Evolutionary conservation across 2,888 invertebrate genomes (phyloP).

Genomic region (Germaria angustata): DNA sequence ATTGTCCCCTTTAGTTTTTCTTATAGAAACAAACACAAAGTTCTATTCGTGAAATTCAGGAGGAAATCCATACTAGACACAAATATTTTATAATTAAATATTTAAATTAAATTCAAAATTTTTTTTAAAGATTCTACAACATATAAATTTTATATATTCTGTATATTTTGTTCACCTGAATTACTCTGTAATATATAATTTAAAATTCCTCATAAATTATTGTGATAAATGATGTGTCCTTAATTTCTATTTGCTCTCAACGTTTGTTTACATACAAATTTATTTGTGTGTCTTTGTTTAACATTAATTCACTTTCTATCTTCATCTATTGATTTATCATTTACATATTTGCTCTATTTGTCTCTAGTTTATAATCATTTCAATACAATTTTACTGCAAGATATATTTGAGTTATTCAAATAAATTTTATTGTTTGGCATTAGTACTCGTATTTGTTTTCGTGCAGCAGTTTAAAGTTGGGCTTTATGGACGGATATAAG

Average conservation of each 20-base stretch:
- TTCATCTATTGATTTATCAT: slow-evolving; percentile 52
- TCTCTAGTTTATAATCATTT: slow-evolving; percentile 41
- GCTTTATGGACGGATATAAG: no score
- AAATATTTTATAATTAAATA: no score
- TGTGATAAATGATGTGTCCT: slow-evolving; percentile 47
- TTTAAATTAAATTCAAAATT: no score
- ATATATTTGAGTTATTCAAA: slow-evolving; percentile 5
- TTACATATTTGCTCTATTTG: slow-evolving; percentile 46
- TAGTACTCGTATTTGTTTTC: neutral
- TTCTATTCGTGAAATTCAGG: no score
- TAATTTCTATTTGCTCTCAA: slow-evolving; percentile 49
- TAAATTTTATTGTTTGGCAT: slow-evolving; percentile 12
- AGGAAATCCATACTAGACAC: no score
- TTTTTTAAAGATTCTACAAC: no score
- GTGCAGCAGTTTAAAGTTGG: no score
- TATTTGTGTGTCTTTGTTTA: slow-evolving; percentile 21
- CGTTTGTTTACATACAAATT: slow-evolving; percentile 22
- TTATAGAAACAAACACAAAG: no score
- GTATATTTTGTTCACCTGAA: slow-evolving; percentile 17
- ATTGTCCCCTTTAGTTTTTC: no score
- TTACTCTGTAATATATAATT: neutral
- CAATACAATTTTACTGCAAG: neutral
- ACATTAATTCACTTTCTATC: slow-evolving; percentile 46
- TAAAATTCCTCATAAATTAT: slow-evolving; percentile 48
- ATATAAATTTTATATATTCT: no score